A percentile compares a stretch with the other conserved stretches of the same genome.
These are phyloP conservation scores for Eurytemora carolleeae DNA, from an alignment of 1,140 invertebrate species.

Conservation along the genomic window DNA sequence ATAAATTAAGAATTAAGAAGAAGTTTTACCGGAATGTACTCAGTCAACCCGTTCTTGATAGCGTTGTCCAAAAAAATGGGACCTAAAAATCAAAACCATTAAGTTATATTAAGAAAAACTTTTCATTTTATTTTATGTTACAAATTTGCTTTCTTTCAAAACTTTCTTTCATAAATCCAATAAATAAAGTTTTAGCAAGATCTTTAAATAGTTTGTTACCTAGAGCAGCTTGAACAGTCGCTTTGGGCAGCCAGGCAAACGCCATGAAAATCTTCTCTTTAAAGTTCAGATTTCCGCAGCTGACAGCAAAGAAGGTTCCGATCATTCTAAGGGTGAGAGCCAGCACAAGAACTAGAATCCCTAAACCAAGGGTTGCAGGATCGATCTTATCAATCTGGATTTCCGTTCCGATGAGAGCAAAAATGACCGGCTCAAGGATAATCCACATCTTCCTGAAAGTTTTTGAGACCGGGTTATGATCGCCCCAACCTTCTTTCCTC, in stretches of 20 bases:
- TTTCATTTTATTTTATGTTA: no score
- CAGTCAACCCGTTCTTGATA: not conserved
- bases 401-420: slow-evolving; percentile 72
- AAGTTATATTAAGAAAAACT: no score
- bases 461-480: slow-evolving; percentile 14
- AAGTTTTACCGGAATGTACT: not conserved
- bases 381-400: slow-evolving; percentile 32
- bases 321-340: slow-evolving; percentile 35
- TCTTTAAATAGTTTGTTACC: no score
- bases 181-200: no score
- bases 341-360: slow-evolving; percentile 30
- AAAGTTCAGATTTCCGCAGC: slow-evolving; percentile 42
- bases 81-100: not conserved
- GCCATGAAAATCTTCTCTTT: slow-evolving; percentile 76
- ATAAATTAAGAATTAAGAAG: no score
- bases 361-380: slow-evolving; percentile 29
- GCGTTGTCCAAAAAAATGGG: not conserved
- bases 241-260: slow-evolving; percentile 80
- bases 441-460: slow-evolving; percentile 46
- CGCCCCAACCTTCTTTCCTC: slow-evolving; percentile 7
- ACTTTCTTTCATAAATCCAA: no score
- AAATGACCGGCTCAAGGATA: slow-evolving; percentile 79
- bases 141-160: no score
- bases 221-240: slow-evolving; percentile 68
- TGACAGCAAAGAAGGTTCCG: slow-evolving; percentile 36